phyloP scores from a whole-genome alignment of 1,140 invertebrate genomes.

The Leptinotarsa texana region DNA sequence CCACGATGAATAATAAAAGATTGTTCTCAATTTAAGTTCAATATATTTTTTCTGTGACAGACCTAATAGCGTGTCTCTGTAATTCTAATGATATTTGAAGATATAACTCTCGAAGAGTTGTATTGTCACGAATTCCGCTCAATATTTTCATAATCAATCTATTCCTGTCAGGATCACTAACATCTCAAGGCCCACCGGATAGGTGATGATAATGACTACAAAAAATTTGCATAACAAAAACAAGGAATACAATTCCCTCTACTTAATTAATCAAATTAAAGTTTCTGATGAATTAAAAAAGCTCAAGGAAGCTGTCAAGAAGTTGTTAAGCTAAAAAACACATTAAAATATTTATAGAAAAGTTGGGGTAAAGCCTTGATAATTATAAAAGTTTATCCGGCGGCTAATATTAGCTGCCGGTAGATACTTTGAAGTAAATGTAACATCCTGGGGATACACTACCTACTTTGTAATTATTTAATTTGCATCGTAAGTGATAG shows the following conservation, averaged over 20 bases:
- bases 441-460: slow-evolving; percentile 40
- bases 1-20: too few relatives aligned
- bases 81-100: too few relatives aligned
- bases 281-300: slow-evolving; percentile 19
- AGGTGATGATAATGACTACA: slow-evolving; percentile 9
- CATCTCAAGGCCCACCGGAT: neutral
- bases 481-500: slow-evolving; percentile 54
- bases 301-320: slow-evolving; percentile 35
- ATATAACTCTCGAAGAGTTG: too few relatives aligned
- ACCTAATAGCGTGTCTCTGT: too few relatives aligned
- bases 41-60: too few relatives aligned
- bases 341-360: slow-evolving; percentile 50
- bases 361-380: slow-evolving; percentile 38
- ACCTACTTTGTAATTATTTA: slow-evolving; percentile 54
- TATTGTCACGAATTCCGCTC: too few relatives aligned
- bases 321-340: slow-evolving; percentile 40
- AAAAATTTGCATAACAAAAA: slow-evolving; percentile 21
- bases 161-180: too few relatives aligned
- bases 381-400: slow-evolving; percentile 52
- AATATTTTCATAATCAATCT: too few relatives aligned
- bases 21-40: too few relatives aligned
- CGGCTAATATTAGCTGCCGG: slow-evolving; percentile 41
- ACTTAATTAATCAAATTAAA: slow-evolving; percentile 25
- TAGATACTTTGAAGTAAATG: slow-evolving; percentile 46
- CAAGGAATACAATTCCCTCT: neutral